Evolutionary conservation across 2,113 vertebrate species (phyloP).

Genomic region (Peromyscus maniculatus): DNA sequence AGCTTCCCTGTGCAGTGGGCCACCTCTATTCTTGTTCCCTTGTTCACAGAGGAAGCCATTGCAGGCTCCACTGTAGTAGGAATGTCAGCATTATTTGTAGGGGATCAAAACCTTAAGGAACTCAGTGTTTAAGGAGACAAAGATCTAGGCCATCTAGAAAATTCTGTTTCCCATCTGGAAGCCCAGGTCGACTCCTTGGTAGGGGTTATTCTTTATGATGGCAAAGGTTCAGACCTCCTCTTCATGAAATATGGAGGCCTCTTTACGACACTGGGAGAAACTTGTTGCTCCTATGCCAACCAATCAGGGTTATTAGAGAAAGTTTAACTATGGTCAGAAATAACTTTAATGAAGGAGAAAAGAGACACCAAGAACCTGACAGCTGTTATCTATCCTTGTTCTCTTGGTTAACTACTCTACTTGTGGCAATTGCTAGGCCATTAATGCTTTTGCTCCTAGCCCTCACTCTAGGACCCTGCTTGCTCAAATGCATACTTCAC

Average conservation of each 20-base stretch:
- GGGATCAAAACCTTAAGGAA: background rate
- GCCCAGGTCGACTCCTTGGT: background rate
- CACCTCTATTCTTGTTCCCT: background rate
- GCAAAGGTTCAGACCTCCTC: background rate
- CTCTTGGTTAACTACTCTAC: background rate
- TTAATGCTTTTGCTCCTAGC: background rate
- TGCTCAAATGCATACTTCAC: background rate
- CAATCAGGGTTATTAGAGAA: background rate
- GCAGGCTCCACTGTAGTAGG: background rate
- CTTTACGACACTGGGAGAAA: background rate
- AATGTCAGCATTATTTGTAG: background rate
- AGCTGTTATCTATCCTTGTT: background rate
- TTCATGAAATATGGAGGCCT: background rate
- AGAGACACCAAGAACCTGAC: background rate
- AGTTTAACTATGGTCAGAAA: background rate
- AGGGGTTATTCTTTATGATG: background rate
- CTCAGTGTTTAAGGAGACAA: background rate
- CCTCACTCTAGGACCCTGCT: background rate
- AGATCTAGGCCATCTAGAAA: background rate
- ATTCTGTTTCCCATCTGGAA: background rate
- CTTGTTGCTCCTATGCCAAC: background rate
- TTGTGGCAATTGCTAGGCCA: background rate
- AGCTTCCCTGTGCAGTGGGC: background rate
- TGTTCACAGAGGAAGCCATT: background rate
- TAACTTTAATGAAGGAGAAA: background rate